Base-by-base conservation (phyloP, 30 jellyfish, hydroid and myxozoan genomes). In the Aurelia sp. region DNA sequence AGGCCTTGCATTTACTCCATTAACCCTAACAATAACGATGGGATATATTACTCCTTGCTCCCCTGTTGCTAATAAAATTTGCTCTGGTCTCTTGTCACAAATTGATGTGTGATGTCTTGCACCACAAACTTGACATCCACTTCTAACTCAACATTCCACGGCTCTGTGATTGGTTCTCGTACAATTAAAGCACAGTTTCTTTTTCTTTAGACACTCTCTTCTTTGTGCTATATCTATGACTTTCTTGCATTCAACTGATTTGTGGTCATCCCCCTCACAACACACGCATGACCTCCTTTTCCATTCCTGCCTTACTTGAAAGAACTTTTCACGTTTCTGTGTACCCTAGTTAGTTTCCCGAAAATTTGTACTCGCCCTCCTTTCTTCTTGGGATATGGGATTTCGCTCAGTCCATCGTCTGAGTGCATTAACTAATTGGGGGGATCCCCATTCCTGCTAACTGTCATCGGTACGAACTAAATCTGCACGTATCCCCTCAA, bases 1-100 rank as follows among this genome's bases (percentile, higher is more conserved):
- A 90, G 11, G 81, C 90, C 13, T 71, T 19, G 58, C 90, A 86
- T 69, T 41, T 76, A 86, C 66, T 4, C 91, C 91, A 44, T 86
- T 86, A 8, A 63, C 95, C 21, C 44, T 70, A 9, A 77, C 91
- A 33, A 75, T 53, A 23, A 84, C 91, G 0, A 69, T 40, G 11
- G 94, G 94, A 35, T 84, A 84, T 10, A 58, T 61, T 16, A 84
- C 91, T 18, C 76, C 66, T 12, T 30, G 63, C 23, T 5, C 79
- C 44, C 37, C 75, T 22, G 94, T 31, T 9, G 89, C 50, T 20
- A 82, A 22, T 81, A 74, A 4, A 5, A 37, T 20, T 17, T 40
- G 80, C 17, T 27, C 23, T 69, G 80, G 68, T 23, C 19, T 57
- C 40, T 70, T 50, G 62, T 81, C 77, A 33, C 90, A 86, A 10